Evolutionary conservation across 2,113 vertebrate species (phyloP).

Genomic region (Leuciscus idus): DNA sequence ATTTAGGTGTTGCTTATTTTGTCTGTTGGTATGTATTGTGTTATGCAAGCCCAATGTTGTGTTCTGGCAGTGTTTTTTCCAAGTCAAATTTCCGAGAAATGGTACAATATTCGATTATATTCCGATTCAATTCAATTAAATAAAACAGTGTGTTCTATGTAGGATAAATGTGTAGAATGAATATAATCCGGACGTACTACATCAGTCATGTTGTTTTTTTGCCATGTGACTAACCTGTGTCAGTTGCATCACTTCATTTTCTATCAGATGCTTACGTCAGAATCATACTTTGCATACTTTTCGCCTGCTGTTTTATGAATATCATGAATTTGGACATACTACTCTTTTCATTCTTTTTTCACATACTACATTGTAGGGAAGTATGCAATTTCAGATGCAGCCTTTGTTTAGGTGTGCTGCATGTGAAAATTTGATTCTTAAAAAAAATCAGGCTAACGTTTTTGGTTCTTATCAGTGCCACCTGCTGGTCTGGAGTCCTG

Average conservation of each 20-base stretch:
- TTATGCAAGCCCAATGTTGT: too few relatives aligned
- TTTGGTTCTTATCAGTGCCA: neutral
- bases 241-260: neutral
- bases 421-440: neutral
- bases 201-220: neutral
- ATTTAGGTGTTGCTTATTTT: too few relatives aligned
- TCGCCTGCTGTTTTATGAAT: neutral
- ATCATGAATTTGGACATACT: neutral
- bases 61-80: too few relatives aligned
- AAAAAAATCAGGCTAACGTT: too few relatives aligned
- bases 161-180: neutral
- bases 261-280: neutral
- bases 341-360: neutral
- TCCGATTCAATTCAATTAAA: too few relatives aligned
- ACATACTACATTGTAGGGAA: neutral
- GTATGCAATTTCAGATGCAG: neutral
- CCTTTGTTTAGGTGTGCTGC: neutral
- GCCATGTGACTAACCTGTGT: neutral
- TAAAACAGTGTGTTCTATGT: too few relatives aligned
- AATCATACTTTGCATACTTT: neutral
- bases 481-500: neutral
- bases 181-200: neutral
- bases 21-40: too few relatives aligned
- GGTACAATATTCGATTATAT: too few relatives aligned
- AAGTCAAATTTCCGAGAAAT: too few relatives aligned